A percentile compares a stretch with the other conserved stretches of the same genome.
phyloP scores from a whole-genome alignment of 1,140 invertebrate species.

The Eumeta japonica region DNA sequence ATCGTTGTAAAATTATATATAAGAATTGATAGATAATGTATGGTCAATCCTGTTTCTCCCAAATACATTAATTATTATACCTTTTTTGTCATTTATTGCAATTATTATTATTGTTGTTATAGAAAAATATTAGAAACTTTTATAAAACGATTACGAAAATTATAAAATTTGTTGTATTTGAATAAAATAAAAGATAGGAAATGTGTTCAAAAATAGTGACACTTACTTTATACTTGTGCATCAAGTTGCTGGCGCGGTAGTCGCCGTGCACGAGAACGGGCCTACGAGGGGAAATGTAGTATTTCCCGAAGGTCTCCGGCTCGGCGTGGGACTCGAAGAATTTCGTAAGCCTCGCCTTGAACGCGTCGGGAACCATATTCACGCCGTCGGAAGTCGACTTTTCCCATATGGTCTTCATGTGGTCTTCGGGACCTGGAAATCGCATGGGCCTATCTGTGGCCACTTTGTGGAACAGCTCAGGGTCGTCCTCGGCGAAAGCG shows the following conservation, averaged over 20 bases:
- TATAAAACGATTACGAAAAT: too few relatives aligned
- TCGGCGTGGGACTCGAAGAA: not conserved
- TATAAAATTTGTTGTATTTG: too few relatives aligned
- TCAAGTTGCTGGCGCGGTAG: constrained; percentile 31
- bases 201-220: too few relatives aligned
- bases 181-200: too few relatives aligned
- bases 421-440: constrained; percentile 1
- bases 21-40: too few relatives aligned
- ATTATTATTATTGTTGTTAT: too few relatives aligned
- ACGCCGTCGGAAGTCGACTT: constrained; percentile 8
- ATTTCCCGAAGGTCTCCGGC: constrained; percentile 8
- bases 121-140: too few relatives aligned
- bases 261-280: constrained; percentile 30
- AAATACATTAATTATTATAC: too few relatives aligned
- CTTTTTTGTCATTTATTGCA: too few relatives aligned
- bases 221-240: constrained; percentile 15
- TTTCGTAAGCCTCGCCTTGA: constrained; percentile 11
- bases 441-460: constrained; percentile 2
- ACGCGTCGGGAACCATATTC: constrained; percentile 11
- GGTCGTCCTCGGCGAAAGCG: constrained; percentile 15
- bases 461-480: constrained; percentile 17
- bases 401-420: constrained; percentile 10
- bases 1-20: too few relatives aligned
- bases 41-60: too few relatives aligned
- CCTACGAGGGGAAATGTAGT: constrained; percentile 12